Evolutionary conservation across 2,113 vertebrate species (phyloP), one percentile per base, ranked within the genome.

Genomic region (Callocephalon fimbriatum): DNA sequence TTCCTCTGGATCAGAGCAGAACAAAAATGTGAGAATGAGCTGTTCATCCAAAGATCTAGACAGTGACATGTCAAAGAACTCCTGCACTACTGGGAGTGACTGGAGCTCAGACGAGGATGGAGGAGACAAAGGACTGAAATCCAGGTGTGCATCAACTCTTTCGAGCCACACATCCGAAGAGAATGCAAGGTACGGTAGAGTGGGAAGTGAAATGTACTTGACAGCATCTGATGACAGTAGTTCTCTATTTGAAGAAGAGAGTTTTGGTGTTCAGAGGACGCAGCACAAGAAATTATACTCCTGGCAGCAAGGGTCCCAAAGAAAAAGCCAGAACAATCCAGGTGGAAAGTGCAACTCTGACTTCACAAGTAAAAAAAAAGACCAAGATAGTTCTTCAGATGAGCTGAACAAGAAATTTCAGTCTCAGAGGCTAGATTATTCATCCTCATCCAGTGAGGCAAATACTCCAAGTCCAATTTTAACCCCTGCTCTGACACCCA

Each of bases 191-290:
- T 98, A 98, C 81, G 98, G 98, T 91, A 98, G 98, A 42, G 94
- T 98, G 51, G 98, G 98, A 44, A 99, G 99, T 22, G 99, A 99
- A 88, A 98, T 98, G 50, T 99, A 99, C 95, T 97, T 99, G 95
- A 99, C 99, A 4, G 99, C 99, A 11, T 99, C 99, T 3, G 99
- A 99, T 27, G 99, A 99, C 97, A 99, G 99, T 95, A 99, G 99
- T 95, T 99, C 99, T 45, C 82, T 99, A 14, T 99, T 99, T 65
- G 99, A 99, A 53, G 99, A 99, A 51, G 99, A 99, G 91, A 98
- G 86, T 80, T 97, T 97, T 53, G 97, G 95, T 62, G 25, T 98
- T 96, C 99, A 98, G 95, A 98, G 93, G 25, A 89, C 91, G 0
- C 98, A 98, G 62, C 98, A 93, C 27, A 98, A 95, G 92, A 98